phyloP scores from a whole-genome alignment of 2,113 vertebrate genomes.

The Semnornis frantzii region DNA sequence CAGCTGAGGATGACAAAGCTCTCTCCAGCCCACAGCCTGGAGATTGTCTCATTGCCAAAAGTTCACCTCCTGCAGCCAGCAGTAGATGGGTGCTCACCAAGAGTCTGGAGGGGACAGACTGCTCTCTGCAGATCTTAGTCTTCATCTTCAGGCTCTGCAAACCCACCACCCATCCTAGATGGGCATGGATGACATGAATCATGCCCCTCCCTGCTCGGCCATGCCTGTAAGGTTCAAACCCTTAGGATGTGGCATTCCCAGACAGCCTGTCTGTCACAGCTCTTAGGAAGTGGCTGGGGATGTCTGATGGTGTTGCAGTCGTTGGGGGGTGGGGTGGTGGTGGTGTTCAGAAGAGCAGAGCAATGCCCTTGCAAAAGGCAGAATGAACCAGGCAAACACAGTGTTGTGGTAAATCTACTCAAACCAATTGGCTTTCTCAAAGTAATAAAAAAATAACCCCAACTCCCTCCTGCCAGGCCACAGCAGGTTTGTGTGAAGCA shows the following conservation, averaged over 20 bases:
- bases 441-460: no score
- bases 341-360: not conserved
- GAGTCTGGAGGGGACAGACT: not conserved
- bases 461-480: not conserved
- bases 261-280: not conserved
- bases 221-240: rapidly evolving
- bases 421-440: not conserved
- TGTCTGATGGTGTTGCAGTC: rapidly evolving
- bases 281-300: not conserved
- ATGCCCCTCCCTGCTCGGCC: rapidly evolving
- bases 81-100: not conserved
- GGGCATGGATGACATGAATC: no score
- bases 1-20: not conserved
- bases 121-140: not conserved
- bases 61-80: not conserved
- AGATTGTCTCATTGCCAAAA: not conserved
- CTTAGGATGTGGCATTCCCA: rapidly evolving
- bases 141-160: not conserved
- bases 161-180: not conserved
- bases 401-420: not conserved
- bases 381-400: rapidly evolving
- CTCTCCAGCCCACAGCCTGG: not conserved
- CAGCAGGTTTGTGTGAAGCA: not conserved
- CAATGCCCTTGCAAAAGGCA: no score
- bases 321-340: no score